Base-by-base conservation (phyloP, 2,797 vertebrate genomes). In the Melanogrammus aeglefinus region DNA sequence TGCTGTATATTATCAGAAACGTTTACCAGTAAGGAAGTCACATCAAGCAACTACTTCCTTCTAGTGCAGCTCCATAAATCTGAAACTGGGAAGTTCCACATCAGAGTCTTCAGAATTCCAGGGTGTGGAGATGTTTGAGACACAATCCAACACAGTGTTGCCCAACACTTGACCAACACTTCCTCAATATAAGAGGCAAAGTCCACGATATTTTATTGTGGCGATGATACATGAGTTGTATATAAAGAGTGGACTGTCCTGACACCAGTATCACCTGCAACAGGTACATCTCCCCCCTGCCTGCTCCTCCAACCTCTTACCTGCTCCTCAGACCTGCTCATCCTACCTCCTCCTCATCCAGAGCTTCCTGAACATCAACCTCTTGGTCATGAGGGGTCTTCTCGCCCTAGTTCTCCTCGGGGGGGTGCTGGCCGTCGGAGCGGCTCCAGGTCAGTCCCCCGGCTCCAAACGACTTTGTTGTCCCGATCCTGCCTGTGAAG, bases 1-100 rank as follows among this genome's bases (percentile, higher is more conserved):
- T 63, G 21, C 14, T 24, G n/a, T 24, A 63, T 51, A 6, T 21
- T 51, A 1, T 51, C 47, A 51, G 14, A 51, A 51, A 21, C 21
- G 57, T 24, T 63, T 69, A 2, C n/a, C 63, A 69, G 63, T 27
- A 69, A 69, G 63, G 63, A 69, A 69, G 63, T 69, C n/a, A 69
- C 27, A 27, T n/a, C 57, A n/a, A 57, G 5, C 21, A 63, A 69
- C 63, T 66, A 66, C 27, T 69, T 69, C 63, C 63, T 69, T 27
- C n/a, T 27, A 24, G 63, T 10, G 63, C 63, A 27, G 24, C 63
- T 27, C 10, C 63, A 69, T 69, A 69, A 69, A 69, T 27, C n/a
- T 3, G 14, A 63, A 63, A n/a, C 47, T 57, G 41, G 12, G 41
- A 44, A 44, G 10, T 44, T 16, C 41, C 41, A 13, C 12, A 1